Conservation (phyloP, 1,140 invertebrate species). For the Dryas iulia region DNA sequence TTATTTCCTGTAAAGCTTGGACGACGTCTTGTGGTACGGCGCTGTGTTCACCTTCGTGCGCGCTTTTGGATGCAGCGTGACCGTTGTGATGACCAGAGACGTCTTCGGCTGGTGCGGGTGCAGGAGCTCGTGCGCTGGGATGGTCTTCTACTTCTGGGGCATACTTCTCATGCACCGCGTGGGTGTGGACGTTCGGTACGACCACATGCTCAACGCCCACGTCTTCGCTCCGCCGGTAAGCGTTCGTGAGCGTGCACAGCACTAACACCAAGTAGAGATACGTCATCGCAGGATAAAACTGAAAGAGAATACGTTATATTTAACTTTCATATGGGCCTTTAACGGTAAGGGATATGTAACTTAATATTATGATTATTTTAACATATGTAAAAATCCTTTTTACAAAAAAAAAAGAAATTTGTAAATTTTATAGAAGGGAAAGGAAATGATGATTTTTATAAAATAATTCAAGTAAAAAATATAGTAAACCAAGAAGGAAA, state of each 20-base stretch:
- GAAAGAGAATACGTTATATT: neutral
- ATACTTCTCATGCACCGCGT: neutral
- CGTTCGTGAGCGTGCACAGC: constrained; percentile 7
- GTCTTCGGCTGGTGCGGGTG: neutral
- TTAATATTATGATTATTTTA: no score
- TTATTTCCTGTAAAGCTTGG: neutral
- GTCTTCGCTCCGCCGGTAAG: neutral
- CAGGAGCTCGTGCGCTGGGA: neutral
- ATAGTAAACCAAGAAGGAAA: no score
- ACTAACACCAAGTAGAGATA: constrained; percentile 2
- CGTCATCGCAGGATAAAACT: constrained; percentile 12
- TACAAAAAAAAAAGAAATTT: no score
- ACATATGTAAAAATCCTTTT: no score
- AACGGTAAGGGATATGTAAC: no score
- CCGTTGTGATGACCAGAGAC: neutral
- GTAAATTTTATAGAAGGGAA: no score
- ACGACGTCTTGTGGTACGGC: neutral
- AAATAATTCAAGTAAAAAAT: no score
- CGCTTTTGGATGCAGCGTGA: neutral
- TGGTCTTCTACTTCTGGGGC: neutral
- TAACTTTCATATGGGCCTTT: no score
- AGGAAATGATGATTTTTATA: no score
- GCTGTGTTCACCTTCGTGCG: neutral
- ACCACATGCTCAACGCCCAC: neutral
- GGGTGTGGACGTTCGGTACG: neutral